These are phyloP conservation scores for Labeo catla DNA, from an alignment of 2,113 vertebrate species.

Conservation along the genomic window DNA sequence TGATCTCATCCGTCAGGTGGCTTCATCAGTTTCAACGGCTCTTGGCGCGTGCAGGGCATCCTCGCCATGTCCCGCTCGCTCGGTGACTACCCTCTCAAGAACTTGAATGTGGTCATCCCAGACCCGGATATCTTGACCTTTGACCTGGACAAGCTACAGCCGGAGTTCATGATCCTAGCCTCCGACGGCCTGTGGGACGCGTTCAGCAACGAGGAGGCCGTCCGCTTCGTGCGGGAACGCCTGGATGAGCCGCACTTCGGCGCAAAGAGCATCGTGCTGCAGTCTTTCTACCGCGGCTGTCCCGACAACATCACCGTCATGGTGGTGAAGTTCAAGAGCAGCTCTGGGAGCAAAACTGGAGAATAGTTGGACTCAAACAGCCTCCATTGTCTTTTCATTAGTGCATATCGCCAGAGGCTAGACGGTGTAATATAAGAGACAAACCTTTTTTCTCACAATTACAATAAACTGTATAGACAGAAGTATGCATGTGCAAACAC, in stretches of 20 bases:
- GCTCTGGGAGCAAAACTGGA: slow-evolving; percentile 80
- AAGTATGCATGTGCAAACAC: slow-evolving; percentile 23
- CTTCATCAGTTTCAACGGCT: slow-evolving; percentile 99
- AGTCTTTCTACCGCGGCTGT: slow-evolving; percentile 98
- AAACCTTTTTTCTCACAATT: background rate
- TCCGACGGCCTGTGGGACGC: slow-evolving; percentile 98
- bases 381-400: slow-evolving; percentile 2
- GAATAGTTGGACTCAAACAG: slow-evolving; percentile 71
- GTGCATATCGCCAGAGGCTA: background rate
- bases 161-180: slow-evolving; percentile 97
- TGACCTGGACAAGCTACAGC: slow-evolving; percentile 97
- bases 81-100: slow-evolving; percentile 97
- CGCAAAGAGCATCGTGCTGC: slow-evolving; percentile 97
- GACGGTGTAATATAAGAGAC: slow-evolving; percentile 26
- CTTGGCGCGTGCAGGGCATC: slow-evolving; percentile 98
- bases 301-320: slow-evolving; percentile 99
- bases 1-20: slow-evolving; percentile 79
- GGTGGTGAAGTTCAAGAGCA: slow-evolving; percentile 97
- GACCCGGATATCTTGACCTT: slow-evolving; percentile 96
- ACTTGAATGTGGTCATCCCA: slow-evolving; percentile 93
- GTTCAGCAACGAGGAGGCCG: slow-evolving; percentile 98
- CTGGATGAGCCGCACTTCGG: slow-evolving; percentile 97
- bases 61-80: slow-evolving; percentile 97
- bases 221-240: slow-evolving; percentile 94
- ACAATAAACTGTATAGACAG: background rate